A percentile compares a stretch with the other conserved stretches of the same genome.
Conservation (phyloP, 2,113 vertebrate genomes). For the Bambusicola thoracicus region DNA sequence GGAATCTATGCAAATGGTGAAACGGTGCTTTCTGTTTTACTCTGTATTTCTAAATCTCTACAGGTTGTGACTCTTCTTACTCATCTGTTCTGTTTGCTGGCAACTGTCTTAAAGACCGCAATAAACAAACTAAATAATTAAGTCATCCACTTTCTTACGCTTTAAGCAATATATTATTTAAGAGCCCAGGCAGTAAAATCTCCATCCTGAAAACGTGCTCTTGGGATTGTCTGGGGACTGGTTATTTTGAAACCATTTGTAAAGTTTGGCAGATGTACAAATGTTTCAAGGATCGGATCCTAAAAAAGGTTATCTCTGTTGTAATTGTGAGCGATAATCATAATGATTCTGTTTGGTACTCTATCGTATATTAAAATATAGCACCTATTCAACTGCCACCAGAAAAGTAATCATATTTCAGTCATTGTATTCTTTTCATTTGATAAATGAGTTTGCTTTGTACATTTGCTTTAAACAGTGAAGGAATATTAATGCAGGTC, state of each 20-base stretch:
- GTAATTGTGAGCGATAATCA: neutral
- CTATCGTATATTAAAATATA: conserved; percentile 20
- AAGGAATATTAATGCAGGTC: conserved; percentile 58
- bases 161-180: conserved; percentile 62
- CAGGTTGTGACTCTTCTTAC: conserved; percentile 67
- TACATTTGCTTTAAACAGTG: conserved; percentile 42
- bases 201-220: conserved; percentile 13
- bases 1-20: conserved; percentile 6
- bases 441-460: conserved; percentile 66
- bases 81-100: conserved; percentile 58
- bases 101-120: conserved; percentile 50
- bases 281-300: neutral
- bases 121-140: conserved; percentile 74
- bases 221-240: conserved; percentile 2
- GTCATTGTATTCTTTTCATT: conserved; percentile 20
- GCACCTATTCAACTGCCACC: conserved; percentile 22
- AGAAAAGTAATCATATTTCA: conserved; percentile 26
- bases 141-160: conserved; percentile 40
- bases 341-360: conserved; percentile 33
- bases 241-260: conserved; percentile 6
- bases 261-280: conserved; percentile 10
- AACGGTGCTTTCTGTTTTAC: conserved; percentile 34
- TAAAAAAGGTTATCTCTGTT: conserved; percentile 3
- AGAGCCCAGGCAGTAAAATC: conserved; percentile 34
- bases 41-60: conserved; percentile 52